phyloP scores from a whole-genome alignment of 2,113 vertebrate species.

The Dermatemys mawii region DNA sequence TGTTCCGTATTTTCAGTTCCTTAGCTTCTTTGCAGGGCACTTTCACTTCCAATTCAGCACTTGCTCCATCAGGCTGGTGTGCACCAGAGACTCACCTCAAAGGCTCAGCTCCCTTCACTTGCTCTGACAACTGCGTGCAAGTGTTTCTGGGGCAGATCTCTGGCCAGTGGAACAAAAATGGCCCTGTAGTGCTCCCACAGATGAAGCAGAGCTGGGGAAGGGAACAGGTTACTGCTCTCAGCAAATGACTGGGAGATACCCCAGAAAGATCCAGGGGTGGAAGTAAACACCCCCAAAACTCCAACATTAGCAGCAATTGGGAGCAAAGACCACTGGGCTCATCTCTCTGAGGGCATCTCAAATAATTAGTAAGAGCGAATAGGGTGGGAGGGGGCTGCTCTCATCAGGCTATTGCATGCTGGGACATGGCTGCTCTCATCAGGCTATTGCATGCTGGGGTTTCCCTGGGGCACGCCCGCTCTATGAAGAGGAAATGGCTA shows the following conservation, averaged over 20 bases:
- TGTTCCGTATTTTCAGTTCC: background rate
- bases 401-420: background rate
- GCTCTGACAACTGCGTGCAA: background rate
- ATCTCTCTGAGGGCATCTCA: background rate
- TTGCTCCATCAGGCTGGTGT: background rate
- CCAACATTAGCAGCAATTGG: background rate
- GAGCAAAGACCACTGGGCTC: background rate
- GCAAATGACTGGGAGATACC: background rate
- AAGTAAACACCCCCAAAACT: background rate
- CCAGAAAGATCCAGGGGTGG: background rate
- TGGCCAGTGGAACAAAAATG: background rate
- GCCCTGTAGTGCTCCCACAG: background rate
- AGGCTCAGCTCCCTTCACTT: background rate
- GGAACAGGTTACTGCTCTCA: background rate
- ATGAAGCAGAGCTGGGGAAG: background rate
- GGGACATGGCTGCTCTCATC: background rate
- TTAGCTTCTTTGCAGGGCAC: background rate
- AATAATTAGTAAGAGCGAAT: background rate
- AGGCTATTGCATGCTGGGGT: background rate
- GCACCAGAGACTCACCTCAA: background rate
- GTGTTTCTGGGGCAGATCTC: background rate
- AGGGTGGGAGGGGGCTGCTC: background rate
- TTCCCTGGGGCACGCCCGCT: background rate
- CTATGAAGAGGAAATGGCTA: background rate
- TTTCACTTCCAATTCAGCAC: background rate